Evolutionary conservation across 2,797 vertebrate genomes (phyloP).

Genomic region (Trachops cirrhosus): DNA sequence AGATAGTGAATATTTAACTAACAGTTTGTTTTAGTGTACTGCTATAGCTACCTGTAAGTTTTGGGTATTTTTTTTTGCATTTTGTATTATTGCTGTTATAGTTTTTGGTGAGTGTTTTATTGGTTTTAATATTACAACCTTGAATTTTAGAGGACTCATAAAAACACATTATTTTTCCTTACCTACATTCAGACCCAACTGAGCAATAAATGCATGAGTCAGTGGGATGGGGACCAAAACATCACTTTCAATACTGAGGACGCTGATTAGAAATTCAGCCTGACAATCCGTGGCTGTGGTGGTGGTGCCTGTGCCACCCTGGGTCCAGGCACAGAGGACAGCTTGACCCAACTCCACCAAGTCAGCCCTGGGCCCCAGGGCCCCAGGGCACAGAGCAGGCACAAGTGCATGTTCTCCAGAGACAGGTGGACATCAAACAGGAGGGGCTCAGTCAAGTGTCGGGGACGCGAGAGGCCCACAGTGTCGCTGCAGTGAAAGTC

Average conservation of each 20-base stretch:
- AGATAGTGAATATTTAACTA: background rate
- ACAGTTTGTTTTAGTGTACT: background rate
- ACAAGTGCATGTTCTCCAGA: background rate
- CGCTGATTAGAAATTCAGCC: background rate
- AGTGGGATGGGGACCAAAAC: background rate
- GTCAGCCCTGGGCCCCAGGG: background rate
- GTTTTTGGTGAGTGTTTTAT: background rate
- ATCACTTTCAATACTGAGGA: background rate
- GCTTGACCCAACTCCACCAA: background rate
- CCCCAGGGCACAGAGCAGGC: background rate
- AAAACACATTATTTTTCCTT: background rate
- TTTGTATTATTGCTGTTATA: background rate
- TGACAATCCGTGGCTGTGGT: background rate
- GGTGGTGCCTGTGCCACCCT: background rate
- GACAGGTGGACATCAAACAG: background rate
- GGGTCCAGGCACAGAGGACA: background rate
- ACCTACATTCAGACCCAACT: background rate
- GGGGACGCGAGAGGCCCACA: background rate
- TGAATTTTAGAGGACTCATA: background rate
- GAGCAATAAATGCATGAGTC: background rate
- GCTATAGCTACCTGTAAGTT: background rate
- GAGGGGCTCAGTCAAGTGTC: background rate
- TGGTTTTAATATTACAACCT: slow-evolving; percentile 13
- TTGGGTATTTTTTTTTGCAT: background rate
- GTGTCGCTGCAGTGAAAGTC: background rate